A percentile compares a stretch with the other conserved stretches of the same genome.
Conservation (phyloP, 2,888 invertebrate genomes). For the Teleiodes luculella region DNA sequence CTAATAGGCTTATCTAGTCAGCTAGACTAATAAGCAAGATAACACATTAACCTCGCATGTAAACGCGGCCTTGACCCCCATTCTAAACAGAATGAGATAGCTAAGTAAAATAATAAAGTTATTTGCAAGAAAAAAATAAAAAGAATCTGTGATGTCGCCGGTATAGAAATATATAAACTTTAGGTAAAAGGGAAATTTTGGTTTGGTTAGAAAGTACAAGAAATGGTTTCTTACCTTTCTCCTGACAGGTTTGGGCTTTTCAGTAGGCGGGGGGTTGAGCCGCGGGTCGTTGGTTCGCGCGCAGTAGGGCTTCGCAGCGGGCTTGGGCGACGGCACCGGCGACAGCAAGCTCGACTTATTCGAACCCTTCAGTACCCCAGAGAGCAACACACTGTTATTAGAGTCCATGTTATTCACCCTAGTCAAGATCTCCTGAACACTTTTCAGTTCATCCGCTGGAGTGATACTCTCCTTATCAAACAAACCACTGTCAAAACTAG, state of each 20-base stretch:
- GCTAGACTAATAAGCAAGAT: too few relatives aligned
- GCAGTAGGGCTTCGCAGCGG: slow-evolving; percentile 41
- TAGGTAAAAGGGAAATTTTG: too few relatives aligned
- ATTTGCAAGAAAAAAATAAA: too few relatives aligned
- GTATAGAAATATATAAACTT: too few relatives aligned
- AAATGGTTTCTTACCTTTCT: slow-evolving; percentile 63
- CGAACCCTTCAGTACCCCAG: slow-evolving; percentile 63
- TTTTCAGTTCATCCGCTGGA: slow-evolving; percentile 65
- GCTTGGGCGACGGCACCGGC: slow-evolving; percentile 34
- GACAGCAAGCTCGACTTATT: slow-evolving; percentile 37
- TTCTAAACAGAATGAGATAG: neutral
- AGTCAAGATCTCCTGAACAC: slow-evolving; percentile 71
- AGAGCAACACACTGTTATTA: slow-evolving; percentile 70
- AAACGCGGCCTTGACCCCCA: neutral
- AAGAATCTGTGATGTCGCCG: too few relatives aligned
- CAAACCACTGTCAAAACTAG: slow-evolving; percentile 68
- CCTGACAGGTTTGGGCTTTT: slow-evolving; percentile 72
- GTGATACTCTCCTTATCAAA: slow-evolving; percentile 62
- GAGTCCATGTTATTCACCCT: slow-evolving; percentile 76
- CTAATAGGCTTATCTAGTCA: neutral
- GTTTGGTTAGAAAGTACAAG: neutral
- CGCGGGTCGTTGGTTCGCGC: slow-evolving; percentile 58
- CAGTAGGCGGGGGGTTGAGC: slow-evolving; percentile 66
- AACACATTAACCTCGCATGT: neutral
- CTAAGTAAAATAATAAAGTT: too few relatives aligned